Evolutionary conservation across 1,140 invertebrate genomes (phyloP).

Genomic region (Eurosta solidaginis): DNA sequence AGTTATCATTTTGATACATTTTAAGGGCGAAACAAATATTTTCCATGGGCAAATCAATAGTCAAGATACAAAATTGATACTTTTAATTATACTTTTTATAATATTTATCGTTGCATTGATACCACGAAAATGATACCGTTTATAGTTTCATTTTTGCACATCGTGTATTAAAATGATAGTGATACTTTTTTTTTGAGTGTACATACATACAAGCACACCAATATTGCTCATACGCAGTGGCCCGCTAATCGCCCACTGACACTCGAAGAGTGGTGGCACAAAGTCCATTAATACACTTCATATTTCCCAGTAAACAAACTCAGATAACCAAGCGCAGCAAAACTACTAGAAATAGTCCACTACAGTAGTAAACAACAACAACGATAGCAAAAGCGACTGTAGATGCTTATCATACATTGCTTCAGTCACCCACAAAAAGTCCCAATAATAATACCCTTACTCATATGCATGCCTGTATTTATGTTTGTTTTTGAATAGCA

Average conservation of each 20-base stretch:
- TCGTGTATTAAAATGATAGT: background rate
- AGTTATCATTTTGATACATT: no score
- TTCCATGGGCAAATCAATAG: no score
- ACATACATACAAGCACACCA: background rate
- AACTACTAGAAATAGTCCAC: no score
- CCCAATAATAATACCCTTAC: no score
- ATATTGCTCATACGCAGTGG: slow-evolving; percentile 15
- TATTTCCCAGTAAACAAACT: background rate
- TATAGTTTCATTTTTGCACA: background rate
- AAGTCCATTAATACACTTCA: slow-evolving; percentile 26
- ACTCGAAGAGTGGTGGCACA: background rate
- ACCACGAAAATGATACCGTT: background rate
- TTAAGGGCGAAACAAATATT: no score
- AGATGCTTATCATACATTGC: background rate
- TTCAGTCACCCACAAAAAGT: background rate
- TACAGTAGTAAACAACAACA: background rate
- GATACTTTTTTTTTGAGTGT: background rate
- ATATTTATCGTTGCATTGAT: no score
- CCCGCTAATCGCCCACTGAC: slow-evolving; percentile 1
- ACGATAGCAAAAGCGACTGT: background rate
- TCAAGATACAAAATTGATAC: no score
- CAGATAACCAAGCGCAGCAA: background rate
- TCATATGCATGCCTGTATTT: no score
- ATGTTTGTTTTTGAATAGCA: no score
- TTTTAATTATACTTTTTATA: no score